Base-by-base conservation (phyloP, 1,140 invertebrate species). In the Microplitis mediator region DNA sequence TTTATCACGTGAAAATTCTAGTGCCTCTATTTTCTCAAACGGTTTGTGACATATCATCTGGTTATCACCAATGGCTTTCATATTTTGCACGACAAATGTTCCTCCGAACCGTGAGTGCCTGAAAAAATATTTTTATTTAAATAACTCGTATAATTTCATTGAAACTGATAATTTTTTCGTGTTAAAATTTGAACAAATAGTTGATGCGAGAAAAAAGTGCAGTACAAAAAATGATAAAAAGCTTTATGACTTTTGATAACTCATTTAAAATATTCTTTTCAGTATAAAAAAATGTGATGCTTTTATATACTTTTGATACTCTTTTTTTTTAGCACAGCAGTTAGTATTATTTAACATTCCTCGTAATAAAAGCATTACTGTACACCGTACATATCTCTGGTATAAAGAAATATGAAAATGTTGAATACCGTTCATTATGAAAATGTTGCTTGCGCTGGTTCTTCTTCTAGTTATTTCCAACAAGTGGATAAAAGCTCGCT, bases 21-120 rank as follows among this genome's bases (percentile, higher is more conserved):
- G 85, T 23, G 91, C 89, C 31, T 93, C 90, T 54, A 94, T 89
- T 77, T 93, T 92, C 74, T 91, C 90, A 45, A 95, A 87, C 1
- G 95, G 92, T 83, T 96, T 95, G 81, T 98, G 93, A 81, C 92
- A 94, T 75, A 99, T 95, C 60, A 98, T 84, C 58, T 86, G 84
- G 74, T 93, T 93, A 68, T 98, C 95, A 75, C 95, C 95, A 77
- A 98, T 93, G 9, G 96, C 96, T 85, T 98, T 98, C 90, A 98
- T 92, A 81, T 97, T 97, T 82, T 95, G 91, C 2, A 99, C 91
- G 1, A 94, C 91, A 86, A 92, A 99, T 9, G 96, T 97, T 36
- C 97, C 97, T 16, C 95, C 95, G 85, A 99, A 98, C 76, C 94
- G 90, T 0, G 96, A 97, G 88, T 97, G 95, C 72, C 95, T 87